These are phyloP conservation scores for Tipula helvola DNA, from an alignment of 2,888 invertebrate species.

Conservation along the genomic window DNA sequence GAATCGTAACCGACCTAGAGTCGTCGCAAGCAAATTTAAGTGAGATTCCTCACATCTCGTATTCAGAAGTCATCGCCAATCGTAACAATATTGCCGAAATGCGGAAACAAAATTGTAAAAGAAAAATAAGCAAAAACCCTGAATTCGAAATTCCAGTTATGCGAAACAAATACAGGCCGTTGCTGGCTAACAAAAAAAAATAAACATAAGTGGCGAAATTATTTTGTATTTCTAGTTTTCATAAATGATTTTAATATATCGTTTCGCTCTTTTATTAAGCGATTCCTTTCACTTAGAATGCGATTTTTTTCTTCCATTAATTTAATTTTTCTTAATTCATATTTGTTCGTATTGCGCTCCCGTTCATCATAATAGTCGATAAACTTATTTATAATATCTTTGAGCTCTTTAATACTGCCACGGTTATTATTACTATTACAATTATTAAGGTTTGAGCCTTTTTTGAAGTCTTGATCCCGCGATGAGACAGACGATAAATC, in stretches of 20 bases:
- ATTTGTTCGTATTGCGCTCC: neutral
- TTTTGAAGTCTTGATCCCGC: neutral
- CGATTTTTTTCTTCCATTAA: slow-evolving; percentile 7
- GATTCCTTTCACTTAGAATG: neutral
- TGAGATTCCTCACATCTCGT: neutral
- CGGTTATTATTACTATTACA: neutral
- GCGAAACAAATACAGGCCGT: neutral
- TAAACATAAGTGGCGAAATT: neutral
- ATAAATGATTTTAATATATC: neutral
- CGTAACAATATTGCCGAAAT: neutral
- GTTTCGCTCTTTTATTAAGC: slow-evolving; percentile 4
- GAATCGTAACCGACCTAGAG: neutral
- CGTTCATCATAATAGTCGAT: neutral
- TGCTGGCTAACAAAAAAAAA: neutral
- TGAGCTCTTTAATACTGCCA: neutral
- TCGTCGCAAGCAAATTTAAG: neutral
- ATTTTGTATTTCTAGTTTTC: neutral
- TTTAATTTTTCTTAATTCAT: neutral
- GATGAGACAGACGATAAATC: neutral
- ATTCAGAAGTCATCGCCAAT: neutral
- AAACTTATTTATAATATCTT: neutral
- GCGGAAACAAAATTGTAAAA: neutral
- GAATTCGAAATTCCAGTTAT: neutral
- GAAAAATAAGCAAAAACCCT: neutral
- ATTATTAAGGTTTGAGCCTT: neutral